Conservation (phyloP, 92 coral and sea anemone genomes). For the Bergia sp. region DNA sequence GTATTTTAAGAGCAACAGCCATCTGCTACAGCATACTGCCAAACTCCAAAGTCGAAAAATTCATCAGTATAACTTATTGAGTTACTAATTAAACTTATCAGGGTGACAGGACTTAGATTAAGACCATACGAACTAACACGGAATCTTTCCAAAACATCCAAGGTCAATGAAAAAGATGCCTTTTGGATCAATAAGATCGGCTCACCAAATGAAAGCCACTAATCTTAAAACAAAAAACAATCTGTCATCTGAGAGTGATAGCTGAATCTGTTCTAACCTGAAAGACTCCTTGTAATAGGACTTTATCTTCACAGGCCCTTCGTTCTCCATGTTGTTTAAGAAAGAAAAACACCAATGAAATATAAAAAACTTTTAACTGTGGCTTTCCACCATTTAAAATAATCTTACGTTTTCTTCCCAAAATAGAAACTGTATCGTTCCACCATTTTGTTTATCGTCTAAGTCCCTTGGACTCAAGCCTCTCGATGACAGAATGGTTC, state of each 20-base stretch:
- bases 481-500: not conserved
- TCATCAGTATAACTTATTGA: no score
- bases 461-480: not conserved
- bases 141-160: no score
- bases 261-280: slow-evolving; percentile 54
- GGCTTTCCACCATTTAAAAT: not conserved
- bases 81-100: no score
- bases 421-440: slow-evolving; percentile 12
- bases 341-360: not conserved
- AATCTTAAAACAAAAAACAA: no score
- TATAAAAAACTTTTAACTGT: not conserved
- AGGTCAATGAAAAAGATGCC: no score
- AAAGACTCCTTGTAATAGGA: slow-evolving; percentile 79
- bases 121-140: no score
- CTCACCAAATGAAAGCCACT: not conserved
- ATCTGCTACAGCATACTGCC: no score
- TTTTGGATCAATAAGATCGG: no score
- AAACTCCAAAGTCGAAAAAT: no score
- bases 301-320: slow-evolving; percentile 69
- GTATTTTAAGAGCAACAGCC: no score
- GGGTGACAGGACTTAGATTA: no score
- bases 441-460: not conserved
- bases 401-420: slow-evolving; percentile 33
- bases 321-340: slow-evolving; percentile 61
- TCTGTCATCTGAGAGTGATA: no score